These are phyloP conservation scores for Excalfactoria chinensis DNA, from an alignment of 2,113 vertebrate genomes.

Conservation along the genomic window DNA sequence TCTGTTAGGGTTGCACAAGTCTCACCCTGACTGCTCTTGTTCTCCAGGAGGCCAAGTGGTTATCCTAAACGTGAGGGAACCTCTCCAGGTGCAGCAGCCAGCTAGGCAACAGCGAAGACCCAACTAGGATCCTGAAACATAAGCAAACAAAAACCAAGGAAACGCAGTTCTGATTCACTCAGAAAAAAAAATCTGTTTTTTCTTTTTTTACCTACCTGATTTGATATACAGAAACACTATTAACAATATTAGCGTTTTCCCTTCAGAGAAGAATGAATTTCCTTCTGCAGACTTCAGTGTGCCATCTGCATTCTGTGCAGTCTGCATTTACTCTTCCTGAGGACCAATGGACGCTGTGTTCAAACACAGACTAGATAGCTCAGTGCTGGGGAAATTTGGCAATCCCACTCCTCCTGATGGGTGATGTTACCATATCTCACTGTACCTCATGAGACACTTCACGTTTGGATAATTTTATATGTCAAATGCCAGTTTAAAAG, in stretches of 20 bases:
- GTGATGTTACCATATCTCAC: neutral
- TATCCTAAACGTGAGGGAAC: conserved; percentile 3
- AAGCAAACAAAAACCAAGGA: neutral
- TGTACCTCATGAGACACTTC: neutral
- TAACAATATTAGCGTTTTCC: neutral
- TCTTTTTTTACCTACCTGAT: neutral
- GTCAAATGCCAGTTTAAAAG: neutral
- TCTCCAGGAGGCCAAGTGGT: conserved; percentile 35
- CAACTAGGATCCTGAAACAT: neutral
- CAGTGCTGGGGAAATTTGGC: neutral
- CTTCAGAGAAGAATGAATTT: neutral
- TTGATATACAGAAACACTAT: neutral
- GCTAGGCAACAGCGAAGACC: neutral
- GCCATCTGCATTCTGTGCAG: neutral
- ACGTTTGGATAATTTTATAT: neutral
- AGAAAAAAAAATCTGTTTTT: neutral
- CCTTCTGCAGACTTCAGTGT: neutral
- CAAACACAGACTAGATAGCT: neutral
- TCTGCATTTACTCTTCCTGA: conserved; percentile 26
- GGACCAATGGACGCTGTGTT: accelerated
- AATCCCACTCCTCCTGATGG: neutral
- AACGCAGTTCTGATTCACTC: neutral
- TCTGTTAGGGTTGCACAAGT: conserved; percentile 17
- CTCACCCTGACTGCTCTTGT: neutral
- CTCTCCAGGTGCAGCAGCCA: neutral